phyloP scores from a whole-genome alignment of 23 tunicate genomes.

The Halocynthia aurantium region DNA sequence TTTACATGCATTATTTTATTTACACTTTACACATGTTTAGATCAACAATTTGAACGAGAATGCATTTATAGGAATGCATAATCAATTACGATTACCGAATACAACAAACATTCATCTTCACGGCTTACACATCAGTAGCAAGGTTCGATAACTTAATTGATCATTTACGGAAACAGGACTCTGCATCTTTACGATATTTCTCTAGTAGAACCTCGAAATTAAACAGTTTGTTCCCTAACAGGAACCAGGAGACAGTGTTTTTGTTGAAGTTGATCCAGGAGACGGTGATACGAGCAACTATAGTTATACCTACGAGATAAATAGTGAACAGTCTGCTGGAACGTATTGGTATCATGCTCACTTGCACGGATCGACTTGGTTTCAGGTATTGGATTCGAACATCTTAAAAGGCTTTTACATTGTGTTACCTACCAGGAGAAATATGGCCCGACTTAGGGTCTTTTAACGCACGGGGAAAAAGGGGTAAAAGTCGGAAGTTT shows the following conservation, averaged over 20 bases:
- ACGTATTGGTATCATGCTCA: slow-evolving; percentile 31
- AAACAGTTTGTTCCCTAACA: not conserved
- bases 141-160: not conserved
- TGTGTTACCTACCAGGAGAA: too few species aligned
- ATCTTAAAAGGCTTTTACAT: too few species aligned
- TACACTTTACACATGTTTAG: not conserved
- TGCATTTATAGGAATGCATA: not conserved
- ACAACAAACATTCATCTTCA: slow-evolving; percentile 6
- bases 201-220: not conserved
- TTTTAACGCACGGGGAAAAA: too few species aligned
- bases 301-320: not conserved
- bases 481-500: too few species aligned
- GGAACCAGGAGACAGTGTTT: slow-evolving; percentile 13
- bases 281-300: too few species aligned
- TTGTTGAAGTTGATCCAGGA: slow-evolving; percentile 6
- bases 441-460: too few species aligned
- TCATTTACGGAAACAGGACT: too few species aligned
- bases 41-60: not conserved
- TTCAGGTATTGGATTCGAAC: not conserved
- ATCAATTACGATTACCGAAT: not conserved
- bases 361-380: slow-evolving; percentile 10
- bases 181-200: too few species aligned
- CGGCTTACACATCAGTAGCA: not conserved
- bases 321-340: slow-evolving; percentile 7
- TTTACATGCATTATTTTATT: too few species aligned